These are phyloP conservation scores for Protonibea diacanthus DNA, from an alignment of 2,797 vertebrate genomes.

Conservation along the genomic window DNA sequence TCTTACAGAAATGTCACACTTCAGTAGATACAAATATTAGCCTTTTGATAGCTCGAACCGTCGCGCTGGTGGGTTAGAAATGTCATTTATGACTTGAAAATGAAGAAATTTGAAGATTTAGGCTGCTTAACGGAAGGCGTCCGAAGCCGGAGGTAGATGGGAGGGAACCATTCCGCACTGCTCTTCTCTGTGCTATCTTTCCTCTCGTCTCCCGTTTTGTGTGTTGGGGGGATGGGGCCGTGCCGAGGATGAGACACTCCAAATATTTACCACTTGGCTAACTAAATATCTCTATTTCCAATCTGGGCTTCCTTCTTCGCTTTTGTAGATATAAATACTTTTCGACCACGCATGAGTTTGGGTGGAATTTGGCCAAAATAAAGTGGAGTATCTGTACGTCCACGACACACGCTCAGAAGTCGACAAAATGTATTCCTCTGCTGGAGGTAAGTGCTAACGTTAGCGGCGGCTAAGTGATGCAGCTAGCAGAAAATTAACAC, in stretches of 20 bases:
- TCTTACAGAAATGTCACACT: neutral
- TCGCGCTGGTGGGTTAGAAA: accelerated
- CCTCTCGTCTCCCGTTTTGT: constrained; percentile 73
- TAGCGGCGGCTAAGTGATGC: constrained; percentile 72
- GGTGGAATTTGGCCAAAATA: constrained; percentile 58
- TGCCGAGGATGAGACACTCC: constrained; percentile 83
- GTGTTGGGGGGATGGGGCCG: constrained; percentile 87
- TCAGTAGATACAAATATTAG: neutral
- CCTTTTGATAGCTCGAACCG: neutral
- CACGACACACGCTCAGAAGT: constrained; percentile 78
- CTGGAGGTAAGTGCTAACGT: constrained; percentile 85
- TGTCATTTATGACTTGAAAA: neutral
- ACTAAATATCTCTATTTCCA: constrained; percentile 70
- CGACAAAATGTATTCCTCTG: constrained; percentile 87
- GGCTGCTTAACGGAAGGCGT: neutral
- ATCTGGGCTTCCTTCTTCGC: constrained; percentile 37
- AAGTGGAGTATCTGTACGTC: constrained; percentile 78
- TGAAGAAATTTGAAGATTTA: neutral
- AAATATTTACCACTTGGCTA: constrained; percentile 82
- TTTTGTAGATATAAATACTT: constrained; percentile 41
- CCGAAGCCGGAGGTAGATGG: constrained; percentile 52
- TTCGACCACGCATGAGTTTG: constrained; percentile 80
- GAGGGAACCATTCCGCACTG: neutral
- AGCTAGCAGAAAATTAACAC: constrained; percentile 52
- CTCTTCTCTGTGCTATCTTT: constrained; percentile 49